Evolutionary conservation across 2,797 vertebrate species (phyloP).

Genomic region (Astyanax mexicanus): DNA sequence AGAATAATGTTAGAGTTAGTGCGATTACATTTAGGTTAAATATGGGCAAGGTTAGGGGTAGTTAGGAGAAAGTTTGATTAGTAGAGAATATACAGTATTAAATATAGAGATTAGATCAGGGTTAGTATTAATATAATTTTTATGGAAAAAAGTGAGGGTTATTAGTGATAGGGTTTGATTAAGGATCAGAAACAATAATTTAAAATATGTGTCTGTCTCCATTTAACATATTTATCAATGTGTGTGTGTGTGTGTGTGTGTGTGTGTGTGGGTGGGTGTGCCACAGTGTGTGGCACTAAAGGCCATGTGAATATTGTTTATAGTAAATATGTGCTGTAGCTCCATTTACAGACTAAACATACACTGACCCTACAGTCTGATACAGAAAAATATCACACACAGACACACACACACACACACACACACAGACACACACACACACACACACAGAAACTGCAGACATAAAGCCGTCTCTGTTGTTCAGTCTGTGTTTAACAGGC

Average conservation of each 20-base stretch:
- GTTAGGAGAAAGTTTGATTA: too few relatives aligned
- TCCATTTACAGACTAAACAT: conserved; percentile 72
- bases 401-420: conserved; percentile 2
- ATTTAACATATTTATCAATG: conserved; percentile 31
- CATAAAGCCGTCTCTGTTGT: neutral
- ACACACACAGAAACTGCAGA: neutral
- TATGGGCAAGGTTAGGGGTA: too few relatives aligned
- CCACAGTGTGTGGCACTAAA: conserved; percentile 23
- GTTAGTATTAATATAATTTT: too few relatives aligned
- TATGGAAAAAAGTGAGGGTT: too few relatives aligned
- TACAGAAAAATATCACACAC: neutral
- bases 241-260: conserved; percentile 22
- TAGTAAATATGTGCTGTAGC: conserved; percentile 65
- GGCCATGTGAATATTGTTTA: conserved; percentile 65
- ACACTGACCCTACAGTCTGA: neutral
- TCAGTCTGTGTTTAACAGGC: conserved; percentile 11
- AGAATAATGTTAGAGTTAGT: too few relatives aligned
- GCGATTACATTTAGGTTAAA: too few relatives aligned
- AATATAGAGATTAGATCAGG: too few relatives aligned
- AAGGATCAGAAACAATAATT: too few relatives aligned
- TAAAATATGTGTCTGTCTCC: conserved; percentile 8
- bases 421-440: neutral
- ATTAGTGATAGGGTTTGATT: too few relatives aligned
- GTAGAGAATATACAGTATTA: too few relatives aligned
- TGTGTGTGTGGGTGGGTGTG: neutral